Percentiles rank a stretch among this genome's conserved stretches.
Evolutionary conservation across 2,888 invertebrate species (phyloP).

Genomic region (Machimus rusticus): DNA sequence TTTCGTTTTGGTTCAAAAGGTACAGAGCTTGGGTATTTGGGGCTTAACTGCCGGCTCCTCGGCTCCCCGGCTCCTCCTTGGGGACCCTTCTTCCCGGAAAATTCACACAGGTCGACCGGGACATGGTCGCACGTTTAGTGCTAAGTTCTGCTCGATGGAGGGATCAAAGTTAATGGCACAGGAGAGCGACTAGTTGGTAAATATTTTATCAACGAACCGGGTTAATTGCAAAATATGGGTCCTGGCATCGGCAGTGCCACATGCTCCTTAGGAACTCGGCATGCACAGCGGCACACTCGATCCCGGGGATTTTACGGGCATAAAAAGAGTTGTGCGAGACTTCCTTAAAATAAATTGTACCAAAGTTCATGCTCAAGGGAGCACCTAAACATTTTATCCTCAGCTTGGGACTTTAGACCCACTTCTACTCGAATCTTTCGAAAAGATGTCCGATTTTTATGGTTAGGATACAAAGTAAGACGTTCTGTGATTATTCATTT

Average conservation of each 20-base stretch:
- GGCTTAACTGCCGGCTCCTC: not conserved
- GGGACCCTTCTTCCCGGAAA: slow-evolving; percentile 6
- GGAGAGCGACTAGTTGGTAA: slow-evolving; percentile 1
- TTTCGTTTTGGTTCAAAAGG: slow-evolving; percentile 9
- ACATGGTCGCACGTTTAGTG: not conserved
- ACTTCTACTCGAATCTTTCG: not conserved
- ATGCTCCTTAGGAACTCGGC: not conserved
- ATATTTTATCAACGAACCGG: slow-evolving; percentile 21
- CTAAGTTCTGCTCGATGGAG: not conserved
- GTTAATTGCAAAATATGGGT: slow-evolving; percentile 30
- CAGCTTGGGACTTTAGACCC: not conserved
- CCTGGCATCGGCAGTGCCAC: not conserved
- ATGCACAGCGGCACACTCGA: slow-evolving; percentile 3
- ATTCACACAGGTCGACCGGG: not conserved
- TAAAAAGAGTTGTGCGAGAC: not conserved
- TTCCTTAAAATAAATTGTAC: not conserved
- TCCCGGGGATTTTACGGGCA: slow-evolving; percentile 9
- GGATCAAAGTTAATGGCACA: slow-evolving; percentile 7
- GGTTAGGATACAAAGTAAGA: not conserved
- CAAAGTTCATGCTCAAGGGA: not conserved
- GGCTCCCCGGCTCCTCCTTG: not conserved
- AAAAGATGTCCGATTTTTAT: not conserved
- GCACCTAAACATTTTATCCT: not conserved
- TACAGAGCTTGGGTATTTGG: not conserved
- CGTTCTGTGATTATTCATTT: not conserved